Conservation (phyloP, 2,797 vertebrate genomes). For the Oreonectes daqikongensis region DNA sequence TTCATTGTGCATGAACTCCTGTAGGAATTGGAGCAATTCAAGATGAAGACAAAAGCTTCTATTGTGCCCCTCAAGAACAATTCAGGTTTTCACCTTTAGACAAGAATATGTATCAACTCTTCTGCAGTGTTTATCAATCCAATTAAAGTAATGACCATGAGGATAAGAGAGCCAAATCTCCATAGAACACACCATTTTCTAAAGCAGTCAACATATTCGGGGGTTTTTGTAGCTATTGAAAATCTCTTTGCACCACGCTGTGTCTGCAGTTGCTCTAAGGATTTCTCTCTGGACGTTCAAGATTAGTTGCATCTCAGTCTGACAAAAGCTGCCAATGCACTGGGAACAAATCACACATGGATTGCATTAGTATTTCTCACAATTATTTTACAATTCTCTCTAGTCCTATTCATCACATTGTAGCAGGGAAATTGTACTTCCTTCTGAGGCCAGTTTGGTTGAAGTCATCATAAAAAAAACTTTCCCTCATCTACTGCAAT, state of each 20-base stretch:
- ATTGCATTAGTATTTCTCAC: conserved; percentile 39
- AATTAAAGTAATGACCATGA: conserved; percentile 46
- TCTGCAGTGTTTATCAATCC: conserved; percentile 39
- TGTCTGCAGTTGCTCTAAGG: conserved; percentile 9
- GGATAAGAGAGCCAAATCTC: conserved; percentile 40
- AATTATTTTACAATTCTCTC: conserved; percentile 46
- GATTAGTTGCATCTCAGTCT: conserved; percentile 27
- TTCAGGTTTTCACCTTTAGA: conserved; percentile 46
- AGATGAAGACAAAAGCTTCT: conserved; percentile 52
- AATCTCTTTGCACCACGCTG: not conserved
- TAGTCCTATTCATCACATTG: conserved; percentile 23
- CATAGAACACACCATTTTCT: conserved; percentile 35
- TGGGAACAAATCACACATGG: conserved; percentile 33
- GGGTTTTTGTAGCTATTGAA: conserved; percentile 13
- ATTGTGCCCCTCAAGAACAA: conserved; percentile 54
- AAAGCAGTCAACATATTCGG: conserved; percentile 11
- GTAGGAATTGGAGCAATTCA: conserved; percentile 49
- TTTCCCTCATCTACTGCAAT: not conserved
- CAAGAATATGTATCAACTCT: conserved; percentile 29
- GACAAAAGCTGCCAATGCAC: conserved; percentile 25
- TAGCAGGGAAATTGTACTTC: not conserved
- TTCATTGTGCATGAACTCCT: conserved; percentile 46
- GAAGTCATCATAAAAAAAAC: not conserved
- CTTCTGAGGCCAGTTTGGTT: not conserved
- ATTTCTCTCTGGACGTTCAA: conserved; percentile 28